These are phyloP conservation scores for Falcaria lacertinaria DNA, from an alignment of 2,888 invertebrate species.

Conservation along the genomic window DNA sequence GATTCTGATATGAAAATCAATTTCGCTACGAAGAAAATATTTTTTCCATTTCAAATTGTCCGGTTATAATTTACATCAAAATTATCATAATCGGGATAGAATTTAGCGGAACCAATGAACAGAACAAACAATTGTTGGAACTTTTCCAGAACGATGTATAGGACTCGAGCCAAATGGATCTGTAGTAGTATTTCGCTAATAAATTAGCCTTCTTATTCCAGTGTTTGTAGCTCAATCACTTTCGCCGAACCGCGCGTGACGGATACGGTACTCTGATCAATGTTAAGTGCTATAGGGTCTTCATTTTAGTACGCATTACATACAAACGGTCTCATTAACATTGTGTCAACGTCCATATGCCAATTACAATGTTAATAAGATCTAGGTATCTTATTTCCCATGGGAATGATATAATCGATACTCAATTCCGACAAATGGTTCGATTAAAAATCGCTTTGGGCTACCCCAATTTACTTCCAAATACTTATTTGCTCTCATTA, in stretches of 20 bases:
- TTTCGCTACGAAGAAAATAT: no score
- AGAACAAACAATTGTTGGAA: slow-evolving; percentile 46
- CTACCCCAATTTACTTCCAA: not conserved
- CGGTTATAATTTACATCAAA: no score
- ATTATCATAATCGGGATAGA: slow-evolving; percentile 28
- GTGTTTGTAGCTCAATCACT: slow-evolving; percentile 34
- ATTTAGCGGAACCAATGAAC: slow-evolving; percentile 33
- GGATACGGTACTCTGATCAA: slow-evolving; percentile 16
- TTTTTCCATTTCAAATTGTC: no score
- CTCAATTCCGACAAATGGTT: not conserved
- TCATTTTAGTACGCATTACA: slow-evolving; percentile 6
- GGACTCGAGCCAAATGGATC: slow-evolving; percentile 41
- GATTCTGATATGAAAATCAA: no score
- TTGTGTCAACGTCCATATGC: not conserved
- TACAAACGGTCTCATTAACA: slow-evolving; percentile 3
- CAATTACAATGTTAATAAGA: not conserved
- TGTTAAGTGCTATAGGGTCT: slow-evolving; percentile 15
- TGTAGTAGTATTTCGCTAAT: slow-evolving; percentile 37
- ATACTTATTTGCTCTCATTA: not conserved
- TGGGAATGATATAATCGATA: not conserved
- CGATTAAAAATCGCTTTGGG: not conserved
- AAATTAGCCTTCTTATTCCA: slow-evolving; percentile 30
- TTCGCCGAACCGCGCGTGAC: slow-evolving; percentile 16
- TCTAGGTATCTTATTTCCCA: not conserved
- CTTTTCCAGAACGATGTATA: slow-evolving; percentile 45